These are phyloP conservation scores for Ceryle rudis DNA, from an alignment of 2,797 vertebrate genomes.

Conservation along the genomic window DNA sequence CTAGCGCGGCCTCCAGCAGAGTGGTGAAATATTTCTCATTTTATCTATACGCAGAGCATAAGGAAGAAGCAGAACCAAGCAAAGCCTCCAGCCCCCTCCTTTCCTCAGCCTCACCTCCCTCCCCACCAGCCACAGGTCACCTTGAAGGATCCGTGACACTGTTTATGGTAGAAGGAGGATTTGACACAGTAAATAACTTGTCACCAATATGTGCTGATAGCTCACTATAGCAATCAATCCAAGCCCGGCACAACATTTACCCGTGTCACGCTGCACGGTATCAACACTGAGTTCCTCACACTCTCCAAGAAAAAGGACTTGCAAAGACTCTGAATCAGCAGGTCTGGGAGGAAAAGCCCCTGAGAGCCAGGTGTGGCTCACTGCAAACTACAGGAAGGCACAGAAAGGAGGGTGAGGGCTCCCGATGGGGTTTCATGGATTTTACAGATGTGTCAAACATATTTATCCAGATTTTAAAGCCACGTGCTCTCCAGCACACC, in stretches of 20 bases:
- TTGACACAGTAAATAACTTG: neutral
- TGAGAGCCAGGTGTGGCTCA: neutral
- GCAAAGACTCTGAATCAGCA: neutral
- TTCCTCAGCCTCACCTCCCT: fast-evolving
- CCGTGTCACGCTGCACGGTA: fast-evolving
- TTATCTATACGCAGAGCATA: neutral
- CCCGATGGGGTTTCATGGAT: neutral
- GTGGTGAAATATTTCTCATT: neutral
- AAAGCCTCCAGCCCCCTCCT: fast-evolving
- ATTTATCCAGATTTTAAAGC: neutral
- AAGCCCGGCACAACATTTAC: neutral
- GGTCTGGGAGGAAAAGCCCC: neutral
- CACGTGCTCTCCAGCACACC: neutral
- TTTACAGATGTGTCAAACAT: neutral
- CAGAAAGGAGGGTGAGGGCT: fast-evolving
- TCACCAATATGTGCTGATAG: fast-evolving
- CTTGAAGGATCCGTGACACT: neutral
- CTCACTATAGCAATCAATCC: neutral
- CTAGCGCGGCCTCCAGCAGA: fast-evolving
- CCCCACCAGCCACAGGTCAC: neutral
- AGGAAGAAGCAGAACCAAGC: neutral
- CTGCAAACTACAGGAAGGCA: neutral
- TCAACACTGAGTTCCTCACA: fast-evolving
- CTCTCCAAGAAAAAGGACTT: neutral
- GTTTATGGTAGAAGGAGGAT: neutral